These are phyloP conservation scores for Cerastis leucographa DNA, from an alignment of 2,888 invertebrate genomes.

Conservation along the genomic window DNA sequence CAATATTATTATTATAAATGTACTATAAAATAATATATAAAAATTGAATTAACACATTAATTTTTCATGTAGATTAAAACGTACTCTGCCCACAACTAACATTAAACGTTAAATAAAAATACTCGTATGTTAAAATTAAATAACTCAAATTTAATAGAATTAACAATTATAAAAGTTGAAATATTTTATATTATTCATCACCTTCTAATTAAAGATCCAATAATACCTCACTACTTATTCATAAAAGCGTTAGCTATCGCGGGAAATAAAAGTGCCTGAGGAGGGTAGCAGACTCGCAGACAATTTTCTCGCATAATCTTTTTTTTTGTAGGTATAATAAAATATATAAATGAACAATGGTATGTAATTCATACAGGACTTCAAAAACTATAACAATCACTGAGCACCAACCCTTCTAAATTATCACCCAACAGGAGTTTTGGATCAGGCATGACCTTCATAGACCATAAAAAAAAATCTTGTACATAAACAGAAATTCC, in stretches of 20 bases:
- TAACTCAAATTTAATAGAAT: too few species aligned
- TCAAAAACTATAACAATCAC: background rate
- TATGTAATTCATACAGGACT: background rate
- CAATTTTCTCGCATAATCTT: background rate
- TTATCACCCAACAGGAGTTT: background rate
- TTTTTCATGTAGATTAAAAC: too few species aligned
- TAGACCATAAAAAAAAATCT: too few species aligned
- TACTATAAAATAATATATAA: too few species aligned
- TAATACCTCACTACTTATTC: constrained; percentile 58
- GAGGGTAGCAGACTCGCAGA: background rate
- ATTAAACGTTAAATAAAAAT: too few species aligned
- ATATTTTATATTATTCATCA: background rate
- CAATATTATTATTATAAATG: too few species aligned
- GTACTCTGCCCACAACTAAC: too few species aligned
- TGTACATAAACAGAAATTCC: too few species aligned
- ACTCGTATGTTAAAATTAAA: too few species aligned
- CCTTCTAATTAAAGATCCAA: constrained; percentile 31
- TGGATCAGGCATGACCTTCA: background rate
- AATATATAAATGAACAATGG: background rate
- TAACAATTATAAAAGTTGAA: too few species aligned
- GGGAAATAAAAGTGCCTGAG: background rate
- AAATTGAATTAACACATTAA: too few species aligned
- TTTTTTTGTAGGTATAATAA: background rate
- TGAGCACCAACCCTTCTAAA: background rate
- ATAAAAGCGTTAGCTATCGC: constrained; percentile 60